phyloP scores from a whole-genome alignment of 2,797 vertebrate species.

The Myotis daubentonii region DNA sequence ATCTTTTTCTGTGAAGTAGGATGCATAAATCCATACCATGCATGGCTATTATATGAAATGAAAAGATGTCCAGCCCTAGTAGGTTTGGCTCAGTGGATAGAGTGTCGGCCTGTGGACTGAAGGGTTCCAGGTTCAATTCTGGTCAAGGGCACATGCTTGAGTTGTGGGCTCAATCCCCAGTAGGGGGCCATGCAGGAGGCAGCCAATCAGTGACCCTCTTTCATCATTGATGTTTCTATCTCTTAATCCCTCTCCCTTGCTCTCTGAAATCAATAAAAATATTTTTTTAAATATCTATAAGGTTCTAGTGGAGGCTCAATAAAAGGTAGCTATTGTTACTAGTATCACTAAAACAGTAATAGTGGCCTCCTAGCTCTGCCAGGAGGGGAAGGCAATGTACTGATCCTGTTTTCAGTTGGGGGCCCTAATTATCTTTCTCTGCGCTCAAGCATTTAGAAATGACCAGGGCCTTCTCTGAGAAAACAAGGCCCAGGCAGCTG shows the following conservation, averaged over 20 bases:
- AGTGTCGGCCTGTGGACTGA: no score
- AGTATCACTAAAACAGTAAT: neutral
- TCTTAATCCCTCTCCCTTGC: no score
- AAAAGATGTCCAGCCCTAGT: neutral
- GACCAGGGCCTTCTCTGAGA: neutral
- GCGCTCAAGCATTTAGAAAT: neutral
- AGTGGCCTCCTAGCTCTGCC: neutral
- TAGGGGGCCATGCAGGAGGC: no score
- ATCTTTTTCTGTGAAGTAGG: neutral
- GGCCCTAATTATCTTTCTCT: neutral
- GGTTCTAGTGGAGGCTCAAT: neutral
- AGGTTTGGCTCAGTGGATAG: no score
- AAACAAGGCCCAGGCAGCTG: neutral
- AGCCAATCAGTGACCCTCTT: no score
- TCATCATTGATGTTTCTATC: no score
- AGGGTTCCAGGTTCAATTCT: no score
- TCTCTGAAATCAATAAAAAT: no score
- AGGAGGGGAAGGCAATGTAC: neutral
- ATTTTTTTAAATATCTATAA: no score
- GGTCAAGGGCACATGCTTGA: no score
- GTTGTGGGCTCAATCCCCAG: no score
- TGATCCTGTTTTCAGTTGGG: neutral
- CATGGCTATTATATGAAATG: neutral
- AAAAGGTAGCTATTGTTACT: neutral
- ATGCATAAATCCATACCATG: neutral